A percentile compares a stretch with the other conserved stretches of the same genome.
phyloP scores from a whole-genome alignment of 2,797 vertebrate genomes.

The Onychomys leucogaster region DNA sequence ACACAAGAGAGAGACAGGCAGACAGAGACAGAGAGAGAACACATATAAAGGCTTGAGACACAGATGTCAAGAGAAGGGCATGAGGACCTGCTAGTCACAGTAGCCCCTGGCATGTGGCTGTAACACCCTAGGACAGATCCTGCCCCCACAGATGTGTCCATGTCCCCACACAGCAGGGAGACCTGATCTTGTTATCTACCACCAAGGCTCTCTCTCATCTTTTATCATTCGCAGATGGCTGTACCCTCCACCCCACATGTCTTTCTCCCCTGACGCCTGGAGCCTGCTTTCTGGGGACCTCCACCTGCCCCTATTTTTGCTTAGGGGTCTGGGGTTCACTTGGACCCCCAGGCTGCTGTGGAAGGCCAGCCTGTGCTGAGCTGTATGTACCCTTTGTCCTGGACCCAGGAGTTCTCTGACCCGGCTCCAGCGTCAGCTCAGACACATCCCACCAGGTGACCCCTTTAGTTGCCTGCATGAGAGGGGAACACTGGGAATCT shows the following conservation, averaged over 20 bases:
- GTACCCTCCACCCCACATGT: background rate
- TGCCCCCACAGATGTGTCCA: background rate
- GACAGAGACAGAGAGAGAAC: constrained; percentile 59
- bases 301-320: background rate
- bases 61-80: constrained; percentile 80
- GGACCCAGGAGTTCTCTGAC: background rate
- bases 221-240: constrained; percentile 30
- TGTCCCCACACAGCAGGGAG: background rate
- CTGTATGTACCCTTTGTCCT: background rate
- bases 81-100: constrained; percentile 70
- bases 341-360: background rate
- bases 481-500: fast-evolving
- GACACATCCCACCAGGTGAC: background rate
- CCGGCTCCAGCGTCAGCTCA: background rate
- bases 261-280: constrained; percentile 24
- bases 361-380: background rate
- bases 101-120: background rate
- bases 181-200: background rate
- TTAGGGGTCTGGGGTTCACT: background rate
- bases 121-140: fast-evolving
- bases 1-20: background rate
- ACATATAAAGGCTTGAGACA: background rate
- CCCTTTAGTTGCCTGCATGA: background rate
- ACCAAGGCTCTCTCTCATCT: background rate
- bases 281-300: background rate